Evolutionary conservation across 2,797 vertebrate species (phyloP), one percentile per base, ranked within the genome.

Genomic region (Acanthurus tractus): DNA sequence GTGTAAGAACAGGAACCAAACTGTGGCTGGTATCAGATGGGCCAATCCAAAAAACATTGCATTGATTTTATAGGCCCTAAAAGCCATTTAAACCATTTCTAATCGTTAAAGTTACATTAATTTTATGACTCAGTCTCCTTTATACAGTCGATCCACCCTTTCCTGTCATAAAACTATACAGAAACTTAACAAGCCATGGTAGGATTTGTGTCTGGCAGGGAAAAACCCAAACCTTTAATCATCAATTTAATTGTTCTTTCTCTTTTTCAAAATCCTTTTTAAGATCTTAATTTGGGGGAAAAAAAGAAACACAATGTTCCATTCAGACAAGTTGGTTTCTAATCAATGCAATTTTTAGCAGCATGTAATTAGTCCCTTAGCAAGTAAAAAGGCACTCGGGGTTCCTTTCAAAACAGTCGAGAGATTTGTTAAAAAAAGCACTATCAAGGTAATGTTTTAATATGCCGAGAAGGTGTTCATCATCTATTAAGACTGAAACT

Each of bases 241-340:
- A 72, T 78, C 57, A 61, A 18, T 44, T 10, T 46, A 61, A 72
- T 73, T 73, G 45, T 65, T 75, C 15, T 67, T 69, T 56, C 52
- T 50, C 44, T 65, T 42, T 70, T 67, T 62, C 8, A 71, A 73
- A 74, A 74, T 78, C 56, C 56, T 59, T 66, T 66, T 70, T 69
- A 56, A 74, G 64, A 55, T 56, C 29, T 25, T 79, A 44, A 63
- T 79, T 81, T 55, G 3, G 29, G 20, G 29, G 40, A 48, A 57
- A 46, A n/a, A 57, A 22, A 29, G 15, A 17, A 34, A 46, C 14
- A 45, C 34, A 67, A 20, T 62, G 38, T 79, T 73, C 25, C 17
- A 63, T 63, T 69, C 46, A 14, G 11, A 64, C 58, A 76, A 72
- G 62, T 81, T 18, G n/a, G 38, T 68, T 77, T 69, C 52, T 52